Evolutionary conservation across 2,113 vertebrate species (phyloP).

Genomic region (Trichomycterus rosablanca): DNA sequence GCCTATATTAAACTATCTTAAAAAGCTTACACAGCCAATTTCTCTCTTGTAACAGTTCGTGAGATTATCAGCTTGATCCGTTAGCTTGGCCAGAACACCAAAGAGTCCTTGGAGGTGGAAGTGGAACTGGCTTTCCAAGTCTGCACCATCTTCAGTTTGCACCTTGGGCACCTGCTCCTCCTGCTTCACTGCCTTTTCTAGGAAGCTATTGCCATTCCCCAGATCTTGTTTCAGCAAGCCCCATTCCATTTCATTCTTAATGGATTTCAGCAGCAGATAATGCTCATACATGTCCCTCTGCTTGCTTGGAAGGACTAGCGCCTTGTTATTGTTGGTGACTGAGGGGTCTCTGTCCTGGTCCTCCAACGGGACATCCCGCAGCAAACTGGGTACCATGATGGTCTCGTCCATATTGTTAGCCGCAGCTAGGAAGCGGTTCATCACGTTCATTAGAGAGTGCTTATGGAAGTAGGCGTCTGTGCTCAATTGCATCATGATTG

Average conservation of each 20-base stretch:
- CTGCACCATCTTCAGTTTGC: slow-evolving; percentile 37
- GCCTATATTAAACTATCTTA: slow-evolving; percentile 51
- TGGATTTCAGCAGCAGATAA: slow-evolving; percentile 74
- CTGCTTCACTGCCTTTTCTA: slow-evolving; percentile 69
- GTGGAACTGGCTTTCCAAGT: slow-evolving; percentile 71
- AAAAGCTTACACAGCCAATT: slow-evolving; percentile 68
- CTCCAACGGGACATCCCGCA: slow-evolving; percentile 69
- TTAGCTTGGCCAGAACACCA: slow-evolving; percentile 72
- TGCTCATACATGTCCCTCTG: slow-evolving; percentile 76
- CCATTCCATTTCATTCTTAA: slow-evolving; percentile 78
- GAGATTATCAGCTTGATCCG: slow-evolving; percentile 67
- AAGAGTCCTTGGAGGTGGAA: slow-evolving; percentile 73
- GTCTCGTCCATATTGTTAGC: slow-evolving; percentile 79
- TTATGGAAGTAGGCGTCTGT: slow-evolving; percentile 64
- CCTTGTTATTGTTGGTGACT: slow-evolving; percentile 42
- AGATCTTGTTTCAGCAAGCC: slow-evolving; percentile 67
- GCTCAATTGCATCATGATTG: slow-evolving; percentile 70
- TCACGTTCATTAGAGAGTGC: slow-evolving; percentile 74
- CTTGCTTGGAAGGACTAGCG: slow-evolving; percentile 51
- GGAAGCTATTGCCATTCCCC: slow-evolving; percentile 62
- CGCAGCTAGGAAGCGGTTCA: slow-evolving; percentile 75
- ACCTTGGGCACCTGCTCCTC: slow-evolving; percentile 55
- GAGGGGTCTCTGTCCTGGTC: slow-evolving; percentile 48
- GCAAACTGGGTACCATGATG: slow-evolving; percentile 74
- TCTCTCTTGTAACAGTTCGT: slow-evolving; percentile 74